These are phyloP conservation scores for Serilophus lunatus DNA, from an alignment of 2,113 vertebrate species.

Conservation along the genomic window DNA sequence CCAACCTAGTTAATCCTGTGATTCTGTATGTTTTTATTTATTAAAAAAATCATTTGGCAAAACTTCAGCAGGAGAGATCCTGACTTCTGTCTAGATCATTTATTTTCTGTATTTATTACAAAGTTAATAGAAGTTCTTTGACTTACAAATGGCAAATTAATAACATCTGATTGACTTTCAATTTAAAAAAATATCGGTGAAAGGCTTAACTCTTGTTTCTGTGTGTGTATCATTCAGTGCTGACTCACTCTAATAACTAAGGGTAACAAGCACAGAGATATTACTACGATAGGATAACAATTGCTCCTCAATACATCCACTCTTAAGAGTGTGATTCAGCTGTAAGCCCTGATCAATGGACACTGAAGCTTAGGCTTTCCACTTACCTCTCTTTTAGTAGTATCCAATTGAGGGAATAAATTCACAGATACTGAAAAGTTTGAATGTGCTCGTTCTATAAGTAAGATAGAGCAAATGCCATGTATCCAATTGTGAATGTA, in stretches of 20 bases:
- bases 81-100: rapidly evolving
- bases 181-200: not conserved
- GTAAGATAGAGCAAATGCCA: not conserved
- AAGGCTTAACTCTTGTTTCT: not conserved
- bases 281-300: not conserved
- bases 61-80: not conserved
- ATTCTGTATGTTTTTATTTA: not conserved
- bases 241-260: not conserved
- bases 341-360: not conserved
- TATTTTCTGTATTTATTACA: not conserved
- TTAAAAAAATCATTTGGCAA: not conserved
- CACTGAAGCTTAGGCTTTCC: not conserved
- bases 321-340: not conserved
- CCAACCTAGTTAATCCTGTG: too few species aligned
- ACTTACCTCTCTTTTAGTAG: not conserved
- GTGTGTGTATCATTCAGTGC: rapidly evolving
- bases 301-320: not conserved
- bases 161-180: not conserved
- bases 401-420: not conserved
- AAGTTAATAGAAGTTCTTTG: not conserved
- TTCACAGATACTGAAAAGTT: not conserved
- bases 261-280: not conserved
- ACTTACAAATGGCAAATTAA: not conserved
- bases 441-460: not conserved
- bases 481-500: not conserved